Base-by-base conservation (phyloP, 2,797 vertebrate species). In the Parauchenoglanis punctatus region DNA sequence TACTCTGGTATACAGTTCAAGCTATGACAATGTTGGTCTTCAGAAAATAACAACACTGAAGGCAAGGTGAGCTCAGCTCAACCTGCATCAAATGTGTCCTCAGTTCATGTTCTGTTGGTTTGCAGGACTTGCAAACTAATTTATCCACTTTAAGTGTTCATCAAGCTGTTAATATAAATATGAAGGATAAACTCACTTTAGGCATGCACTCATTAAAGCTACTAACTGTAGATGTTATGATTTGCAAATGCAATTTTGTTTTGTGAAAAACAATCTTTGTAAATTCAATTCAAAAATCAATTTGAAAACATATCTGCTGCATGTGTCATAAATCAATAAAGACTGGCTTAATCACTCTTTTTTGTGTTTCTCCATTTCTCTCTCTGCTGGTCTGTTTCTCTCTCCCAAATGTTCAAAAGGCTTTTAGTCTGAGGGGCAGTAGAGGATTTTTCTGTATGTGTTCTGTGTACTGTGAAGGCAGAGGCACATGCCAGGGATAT, bases 401-500 rank as follows among this genome's bases (percentile, higher is more conserved):
- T 25, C 8, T 46, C 52, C 63, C 77, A 59, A 59, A 76, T 70
- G n/a, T 86, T 88, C 25, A 46, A 75, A 86, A 54, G 44, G 46
- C 68, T 85, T 54, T 61, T 73, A 25, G 67, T 75, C 46, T 82
- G 67, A 75, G 85, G 65, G 59, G 59, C 85, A 86, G 77, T 58
- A 15, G 68, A 85, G 54, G 80, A 61, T 84, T 72, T 81, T 67
- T 89, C 73, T 81, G 84, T 87, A 83, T 90, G 86, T 31, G 81
- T 89, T 88, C 84, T 89, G 77, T 28, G 83, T 90, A 86, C 83
- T 78, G 77, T 88, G 88, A 90, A 87, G 86, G 83, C 81, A 84
- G 77, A 87, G 78, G 88, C 83, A 89, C 87, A 91, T 88, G 90
- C 86, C 89, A 90, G 76, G 89, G 90, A 91, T 90, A 88, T 89